Percentiles rank a stretch among this genome's conserved stretches.
Evolutionary conservation across 2,113 vertebrate species (phyloP).

Genomic region (Prunella fulvescens): DNA sequence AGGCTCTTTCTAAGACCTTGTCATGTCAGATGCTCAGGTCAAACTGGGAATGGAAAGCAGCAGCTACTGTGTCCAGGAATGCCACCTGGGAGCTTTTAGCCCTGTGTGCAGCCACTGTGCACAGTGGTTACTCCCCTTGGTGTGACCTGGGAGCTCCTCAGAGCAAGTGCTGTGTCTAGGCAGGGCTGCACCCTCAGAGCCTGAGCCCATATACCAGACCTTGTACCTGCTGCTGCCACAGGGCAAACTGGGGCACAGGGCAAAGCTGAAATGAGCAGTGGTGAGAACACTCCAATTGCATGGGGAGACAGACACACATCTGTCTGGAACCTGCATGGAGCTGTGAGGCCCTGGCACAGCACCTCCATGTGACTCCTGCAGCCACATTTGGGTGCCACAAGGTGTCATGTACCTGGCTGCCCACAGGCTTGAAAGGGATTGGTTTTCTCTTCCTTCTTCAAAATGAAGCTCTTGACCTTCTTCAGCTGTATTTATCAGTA

Average conservation of each 20-base stretch:
- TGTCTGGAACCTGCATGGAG: neutral
- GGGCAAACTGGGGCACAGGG: neutral
- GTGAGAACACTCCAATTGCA: neutral
- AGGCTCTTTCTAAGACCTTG: neutral
- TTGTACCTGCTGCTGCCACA: neutral
- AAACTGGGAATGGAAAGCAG: neutral
- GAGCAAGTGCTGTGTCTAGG: neutral
- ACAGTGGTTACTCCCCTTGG: neutral
- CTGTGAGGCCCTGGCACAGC: neutral
- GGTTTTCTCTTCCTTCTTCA: neutral
- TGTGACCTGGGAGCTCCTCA: neutral
- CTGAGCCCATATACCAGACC: neutral
- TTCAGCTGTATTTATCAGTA: neutral
- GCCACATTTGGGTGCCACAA: neutral
- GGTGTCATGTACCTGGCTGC: neutral
- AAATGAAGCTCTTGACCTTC: neutral
- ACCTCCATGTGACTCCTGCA: neutral
- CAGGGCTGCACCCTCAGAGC: neutral
- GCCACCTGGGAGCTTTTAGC: neutral
- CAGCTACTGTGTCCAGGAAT: neutral
- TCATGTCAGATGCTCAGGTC: neutral
- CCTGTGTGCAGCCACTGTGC: neutral
- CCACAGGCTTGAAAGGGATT: neutral
- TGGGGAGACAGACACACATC: neutral
- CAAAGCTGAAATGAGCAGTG: neutral